These are phyloP conservation scores for Platyscapa corneri DNA, from an alignment of 1,140 invertebrate species.

Conservation along the genomic window DNA sequence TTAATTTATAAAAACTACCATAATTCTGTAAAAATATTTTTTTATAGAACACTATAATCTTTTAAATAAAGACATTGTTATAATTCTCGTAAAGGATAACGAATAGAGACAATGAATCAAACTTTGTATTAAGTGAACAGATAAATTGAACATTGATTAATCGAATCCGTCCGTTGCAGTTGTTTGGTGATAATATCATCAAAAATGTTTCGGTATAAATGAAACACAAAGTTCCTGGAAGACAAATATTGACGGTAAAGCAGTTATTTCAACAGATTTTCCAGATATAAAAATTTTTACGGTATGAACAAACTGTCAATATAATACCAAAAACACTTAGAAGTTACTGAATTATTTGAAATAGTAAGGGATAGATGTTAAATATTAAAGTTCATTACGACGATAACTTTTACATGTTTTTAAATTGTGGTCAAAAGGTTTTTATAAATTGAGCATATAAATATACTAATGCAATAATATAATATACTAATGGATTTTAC, in stretches of 20 bases:
- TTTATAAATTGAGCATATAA: no score
- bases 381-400: background rate
- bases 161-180: background rate
- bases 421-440: no score
- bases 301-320: constrained; percentile 3
- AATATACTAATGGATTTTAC: no score
- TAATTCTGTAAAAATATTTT: no score
- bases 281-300: constrained; percentile 9
- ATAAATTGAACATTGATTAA: background rate
- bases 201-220: constrained; percentile 13
- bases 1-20: no score
- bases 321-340: no score
- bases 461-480: no score
- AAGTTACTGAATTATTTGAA: no score
- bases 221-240: constrained; percentile 7
- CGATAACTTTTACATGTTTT: no score
- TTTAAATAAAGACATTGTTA: no score
- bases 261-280: constrained; percentile 17
- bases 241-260: constrained; percentile 5
- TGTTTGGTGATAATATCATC: constrained; percentile 13
- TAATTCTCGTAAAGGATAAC: no score
- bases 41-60: no score
- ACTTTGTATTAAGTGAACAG: background rate
- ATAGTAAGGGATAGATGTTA: background rate
- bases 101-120: background rate